Evolutionary conservation across 1,140 invertebrate genomes (phyloP).

Genomic region (Leguminivora glycinivorella): DNA sequence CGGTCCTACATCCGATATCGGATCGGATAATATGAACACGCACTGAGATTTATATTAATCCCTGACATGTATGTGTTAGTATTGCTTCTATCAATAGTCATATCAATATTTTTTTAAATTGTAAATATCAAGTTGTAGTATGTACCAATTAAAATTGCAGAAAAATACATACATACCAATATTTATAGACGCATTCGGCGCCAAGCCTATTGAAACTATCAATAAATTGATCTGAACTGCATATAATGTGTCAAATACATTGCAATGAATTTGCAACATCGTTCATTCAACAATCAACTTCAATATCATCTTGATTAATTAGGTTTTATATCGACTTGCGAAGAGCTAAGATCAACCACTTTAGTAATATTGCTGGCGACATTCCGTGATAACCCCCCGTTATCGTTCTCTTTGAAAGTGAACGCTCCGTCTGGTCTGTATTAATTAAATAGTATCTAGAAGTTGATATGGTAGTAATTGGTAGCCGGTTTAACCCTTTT

Average conservation of each 20-base stretch:
- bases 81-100: no score
- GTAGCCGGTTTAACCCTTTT: neutral
- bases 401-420: constrained; percentile 16
- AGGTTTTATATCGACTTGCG: neutral
- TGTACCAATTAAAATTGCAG: no score
- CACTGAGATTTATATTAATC: no score
- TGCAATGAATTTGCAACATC: neutral
- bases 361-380: neutral
- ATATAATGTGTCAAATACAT: neutral
- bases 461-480: neutral
- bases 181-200: neutral
- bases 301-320: neutral
- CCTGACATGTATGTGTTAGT: no score
- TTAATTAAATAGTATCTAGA: constrained; percentile 7
- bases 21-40: no score
- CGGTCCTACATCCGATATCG: no score
- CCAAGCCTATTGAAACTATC: neutral
- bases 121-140: no score
- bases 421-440: constrained; percentile 2
- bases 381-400: constrained; percentile 13
- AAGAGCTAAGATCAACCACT: neutral
- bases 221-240: neutral
- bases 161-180: neutral
- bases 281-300: neutral
- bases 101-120: no score